Evolutionary conservation across 1,140 invertebrate genomes (phyloP).

Genomic region (Eurosta solidaginis): DNA sequence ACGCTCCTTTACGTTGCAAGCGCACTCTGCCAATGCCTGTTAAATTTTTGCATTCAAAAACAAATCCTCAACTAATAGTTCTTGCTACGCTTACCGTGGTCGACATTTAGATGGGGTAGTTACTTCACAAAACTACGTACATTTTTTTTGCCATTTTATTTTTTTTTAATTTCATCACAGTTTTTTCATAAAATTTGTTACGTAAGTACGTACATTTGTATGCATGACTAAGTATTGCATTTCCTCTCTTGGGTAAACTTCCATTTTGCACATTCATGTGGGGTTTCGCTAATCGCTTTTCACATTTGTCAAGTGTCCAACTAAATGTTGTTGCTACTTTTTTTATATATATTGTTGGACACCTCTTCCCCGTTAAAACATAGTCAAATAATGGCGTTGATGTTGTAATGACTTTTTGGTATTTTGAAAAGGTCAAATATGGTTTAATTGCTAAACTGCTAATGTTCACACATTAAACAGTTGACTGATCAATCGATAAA

Average conservation of each 20-base stretch:
- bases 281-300: conserved; percentile 14
- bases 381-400: neutral
- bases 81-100: too few relatives aligned
- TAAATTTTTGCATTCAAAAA: too few relatives aligned
- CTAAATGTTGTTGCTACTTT: neutral
- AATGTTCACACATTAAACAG: neutral
- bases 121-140: too few relatives aligned
- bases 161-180: conserved; percentile 14
- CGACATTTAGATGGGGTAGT: too few relatives aligned
- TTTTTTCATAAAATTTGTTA: neutral
- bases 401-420: conserved; percentile 4
- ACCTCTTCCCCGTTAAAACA: neutral
- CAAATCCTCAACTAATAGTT: too few relatives aligned
- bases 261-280: conserved; percentile 23
- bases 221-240: neutral
- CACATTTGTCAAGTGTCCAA: conserved; percentile 19
- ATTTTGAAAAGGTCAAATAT: conserved; percentile 26
- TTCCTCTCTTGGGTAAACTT: conserved; percentile 25
- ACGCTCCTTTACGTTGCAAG: too few relatives aligned
- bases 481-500: too few relatives aligned
- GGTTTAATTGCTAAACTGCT: conserved; percentile 24
- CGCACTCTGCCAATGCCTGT: too few relatives aligned
- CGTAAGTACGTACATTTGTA: neutral
- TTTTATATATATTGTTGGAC: neutral
- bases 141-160: too few relatives aligned